These are phyloP conservation scores for Sitta carolinensis DNA, from an alignment of 2,797 vertebrate genomes.

Conservation along the genomic window DNA sequence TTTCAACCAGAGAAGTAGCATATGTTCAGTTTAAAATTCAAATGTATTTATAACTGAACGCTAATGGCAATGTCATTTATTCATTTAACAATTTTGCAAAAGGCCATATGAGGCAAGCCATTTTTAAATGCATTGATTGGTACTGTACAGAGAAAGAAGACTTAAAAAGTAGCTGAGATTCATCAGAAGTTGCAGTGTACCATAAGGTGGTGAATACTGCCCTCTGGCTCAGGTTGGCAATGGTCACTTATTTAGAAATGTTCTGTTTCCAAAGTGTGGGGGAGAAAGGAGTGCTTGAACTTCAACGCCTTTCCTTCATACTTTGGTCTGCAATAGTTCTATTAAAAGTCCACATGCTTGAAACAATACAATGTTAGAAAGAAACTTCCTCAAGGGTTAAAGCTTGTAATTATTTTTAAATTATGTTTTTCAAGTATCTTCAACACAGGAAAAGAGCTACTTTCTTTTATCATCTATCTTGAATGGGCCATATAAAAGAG, in stretches of 20 bases:
- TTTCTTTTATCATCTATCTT: not conserved
- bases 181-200: not conserved
- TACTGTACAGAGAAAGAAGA: not conserved
- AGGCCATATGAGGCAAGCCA: not conserved
- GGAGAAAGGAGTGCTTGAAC: not conserved
- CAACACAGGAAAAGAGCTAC: not conserved
- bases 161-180: not conserved
- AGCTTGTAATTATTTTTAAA: not conserved
- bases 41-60: slow-evolving; percentile 8
- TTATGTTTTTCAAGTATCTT: not conserved
- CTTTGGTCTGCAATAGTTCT: not conserved
- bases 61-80: slow-evolving; percentile 15
- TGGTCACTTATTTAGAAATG: slow-evolving; percentile 24
- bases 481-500: not conserved
- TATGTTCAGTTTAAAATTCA: slow-evolving; percentile 32
- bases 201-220: slow-evolving; percentile 52
- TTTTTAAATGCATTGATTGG: not conserved
- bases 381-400: not conserved
- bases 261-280: not conserved
- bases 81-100: not conserved
- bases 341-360: not conserved
- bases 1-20: slow-evolving; percentile 11
- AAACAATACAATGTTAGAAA: not conserved
- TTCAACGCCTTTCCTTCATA: not conserved
- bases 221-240: slow-evolving; percentile 59